Conservation (phyloP, 1,140 invertebrate species). For the Caenorhabditis tropicalis region DNA sequence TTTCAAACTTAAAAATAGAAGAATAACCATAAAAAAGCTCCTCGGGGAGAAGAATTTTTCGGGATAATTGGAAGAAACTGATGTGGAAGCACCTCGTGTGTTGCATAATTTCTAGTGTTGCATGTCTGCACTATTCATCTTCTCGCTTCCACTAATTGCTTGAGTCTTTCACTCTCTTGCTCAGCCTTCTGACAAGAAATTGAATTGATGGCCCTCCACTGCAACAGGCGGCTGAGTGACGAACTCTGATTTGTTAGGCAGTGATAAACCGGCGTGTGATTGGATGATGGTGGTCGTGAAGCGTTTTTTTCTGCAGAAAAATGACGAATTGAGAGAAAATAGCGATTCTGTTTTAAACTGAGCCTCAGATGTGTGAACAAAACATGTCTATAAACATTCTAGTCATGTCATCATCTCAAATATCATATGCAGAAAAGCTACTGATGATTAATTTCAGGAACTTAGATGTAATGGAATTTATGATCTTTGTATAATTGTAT, state of each 20-base stretch:
- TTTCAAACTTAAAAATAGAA: not conserved
- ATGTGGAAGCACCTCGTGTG: not conserved
- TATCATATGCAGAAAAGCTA: not conserved
- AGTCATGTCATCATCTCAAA: too few species aligned
- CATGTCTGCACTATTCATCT: constrained; percentile 1
- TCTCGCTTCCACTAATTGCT: constrained; percentile 28
- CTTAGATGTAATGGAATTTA: too few species aligned
- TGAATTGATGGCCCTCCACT: constrained; percentile 27
- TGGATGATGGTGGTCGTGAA: not conserved
- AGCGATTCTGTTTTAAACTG: not conserved
- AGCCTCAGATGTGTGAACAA: not conserved
- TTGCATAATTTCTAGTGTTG: constrained; percentile 6
- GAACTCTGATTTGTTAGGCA: constrained; percentile 17
- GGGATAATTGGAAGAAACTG: constrained; percentile 2
- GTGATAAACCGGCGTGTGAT: constrained; percentile 37
- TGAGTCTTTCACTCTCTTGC: too few species aligned
- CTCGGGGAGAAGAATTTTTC: not conserved
- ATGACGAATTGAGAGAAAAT: constrained; percentile 19
- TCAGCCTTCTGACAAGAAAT: constrained; percentile 8
- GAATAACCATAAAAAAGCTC: not conserved
- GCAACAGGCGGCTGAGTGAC: not conserved
- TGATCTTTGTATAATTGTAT: too few species aligned
- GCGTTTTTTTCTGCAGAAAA: not conserved
- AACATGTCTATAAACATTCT: not conserved
- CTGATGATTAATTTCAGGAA: not conserved